phyloP scores from a whole-genome alignment of 1,140 invertebrate species.

The Aphaenogaster floridana region DNA sequence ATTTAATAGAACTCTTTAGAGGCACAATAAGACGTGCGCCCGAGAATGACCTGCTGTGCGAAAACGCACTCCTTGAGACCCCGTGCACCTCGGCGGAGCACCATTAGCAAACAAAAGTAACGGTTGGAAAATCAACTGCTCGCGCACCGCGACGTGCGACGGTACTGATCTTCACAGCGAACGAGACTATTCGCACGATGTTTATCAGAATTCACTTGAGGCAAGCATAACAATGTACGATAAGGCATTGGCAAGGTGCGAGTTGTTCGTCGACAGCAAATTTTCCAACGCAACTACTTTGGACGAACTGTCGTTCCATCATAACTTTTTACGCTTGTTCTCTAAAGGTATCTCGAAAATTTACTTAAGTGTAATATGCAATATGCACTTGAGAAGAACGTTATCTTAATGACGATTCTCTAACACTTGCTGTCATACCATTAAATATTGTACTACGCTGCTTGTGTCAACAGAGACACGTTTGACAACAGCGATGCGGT shows the following conservation, averaged over 20 bases:
- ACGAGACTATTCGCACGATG: constrained; percentile 31
- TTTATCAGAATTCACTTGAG: constrained; percentile 19
- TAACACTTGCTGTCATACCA: not conserved
- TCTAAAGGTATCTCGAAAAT: not conserved
- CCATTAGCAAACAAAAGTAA: constrained; percentile 49
- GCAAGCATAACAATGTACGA: constrained; percentile 12
- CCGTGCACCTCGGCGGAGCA: not conserved
- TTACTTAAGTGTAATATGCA: too few species aligned
- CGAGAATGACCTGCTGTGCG: constrained; percentile 25
- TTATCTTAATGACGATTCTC: constrained; percentile 19
- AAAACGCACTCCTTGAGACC: not conserved
- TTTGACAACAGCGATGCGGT: not conserved
- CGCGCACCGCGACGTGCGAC: not conserved
- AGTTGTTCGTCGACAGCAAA: not conserved
- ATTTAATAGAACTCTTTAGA: constrained; percentile 14
- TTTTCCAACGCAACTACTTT: too few species aligned
- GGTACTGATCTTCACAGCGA: constrained; percentile 1
- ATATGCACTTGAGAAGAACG: not conserved
- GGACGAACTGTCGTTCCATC: not conserved
- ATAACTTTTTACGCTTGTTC: not conserved
- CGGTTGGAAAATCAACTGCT: constrained; percentile 36
- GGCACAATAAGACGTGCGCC: not conserved
- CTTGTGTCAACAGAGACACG: not conserved
- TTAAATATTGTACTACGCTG: constrained; percentile 8
- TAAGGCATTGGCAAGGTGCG: not conserved